Conservation (phyloP, 2,888 invertebrate genomes). For the Choreutis nemorana region DNA sequence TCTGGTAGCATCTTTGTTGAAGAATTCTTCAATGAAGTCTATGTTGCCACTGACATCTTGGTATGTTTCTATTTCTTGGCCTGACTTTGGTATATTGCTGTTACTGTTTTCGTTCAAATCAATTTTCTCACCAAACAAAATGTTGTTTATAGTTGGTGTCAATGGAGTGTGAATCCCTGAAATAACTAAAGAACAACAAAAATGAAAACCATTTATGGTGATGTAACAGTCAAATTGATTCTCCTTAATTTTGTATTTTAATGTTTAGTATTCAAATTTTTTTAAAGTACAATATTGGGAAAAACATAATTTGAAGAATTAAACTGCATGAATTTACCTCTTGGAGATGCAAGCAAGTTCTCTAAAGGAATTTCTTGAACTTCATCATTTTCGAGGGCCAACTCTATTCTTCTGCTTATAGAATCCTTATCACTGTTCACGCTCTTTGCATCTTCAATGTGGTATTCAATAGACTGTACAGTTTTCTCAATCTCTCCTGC, state of each 20-base stretch:
- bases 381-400: conserved; percentile 29
- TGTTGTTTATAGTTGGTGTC: conserved; percentile 42
- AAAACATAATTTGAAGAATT: conserved; percentile 10
- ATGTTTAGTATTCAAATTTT: too few species aligned
- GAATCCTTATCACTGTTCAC: too few species aligned
- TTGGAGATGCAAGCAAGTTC: conserved; percentile 34
- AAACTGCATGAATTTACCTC: conserved; percentile 19
- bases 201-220: too few species aligned
- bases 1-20: conserved; percentile 13
- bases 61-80: conserved; percentile 16
- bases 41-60: conserved; percentile 16
- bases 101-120: conserved; percentile 12
- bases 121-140: conserved; percentile 34
- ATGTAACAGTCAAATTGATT: too few species aligned
- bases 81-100: conserved; percentile 9
- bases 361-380: conserved; percentile 28
- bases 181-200: conserved; percentile 15
- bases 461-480: conserved; percentile 9
- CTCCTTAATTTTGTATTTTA: too few species aligned
- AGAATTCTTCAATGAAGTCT: conserved; percentile 27
- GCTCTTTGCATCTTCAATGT: conserved; percentile 9
- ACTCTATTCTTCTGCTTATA: conserved; percentile 39
- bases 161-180: conserved; percentile 21
- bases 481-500: conserved; percentile 6
- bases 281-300: too few species aligned